These are phyloP conservation scores for Cepphus grylle DNA, from an alignment of 2,113 vertebrate species.

Conservation along the genomic window DNA sequence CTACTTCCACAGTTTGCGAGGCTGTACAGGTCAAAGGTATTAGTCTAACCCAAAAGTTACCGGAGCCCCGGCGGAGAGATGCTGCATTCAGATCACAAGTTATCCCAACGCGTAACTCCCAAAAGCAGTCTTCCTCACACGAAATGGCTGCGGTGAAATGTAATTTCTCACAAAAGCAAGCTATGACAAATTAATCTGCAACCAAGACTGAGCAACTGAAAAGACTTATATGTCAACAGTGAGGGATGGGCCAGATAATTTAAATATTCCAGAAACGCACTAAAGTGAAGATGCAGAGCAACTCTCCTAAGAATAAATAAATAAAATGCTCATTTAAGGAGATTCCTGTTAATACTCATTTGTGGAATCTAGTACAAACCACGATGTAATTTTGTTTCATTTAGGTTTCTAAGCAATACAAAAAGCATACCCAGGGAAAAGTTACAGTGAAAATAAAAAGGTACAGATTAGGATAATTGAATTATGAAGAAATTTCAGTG, in stretches of 20 bases:
- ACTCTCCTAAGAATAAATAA: not conserved
- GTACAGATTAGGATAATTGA: not conserved
- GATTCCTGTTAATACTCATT: not conserved
- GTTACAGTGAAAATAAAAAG: slow-evolving; percentile 2
- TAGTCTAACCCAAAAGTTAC: not conserved
- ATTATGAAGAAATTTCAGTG: not conserved
- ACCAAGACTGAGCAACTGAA: not conserved
- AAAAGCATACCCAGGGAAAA: not conserved
- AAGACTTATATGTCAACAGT: not conserved
- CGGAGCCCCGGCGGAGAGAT: not conserved
- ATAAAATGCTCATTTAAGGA: not conserved
- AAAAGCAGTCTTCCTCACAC: not conserved
- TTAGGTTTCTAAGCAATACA: not conserved
- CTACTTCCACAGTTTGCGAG: not conserved
- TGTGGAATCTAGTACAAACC: not conserved
- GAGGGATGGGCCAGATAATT: not conserved
- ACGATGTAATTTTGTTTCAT: not conserved
- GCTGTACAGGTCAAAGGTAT: not conserved
- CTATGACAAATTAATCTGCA: not conserved
- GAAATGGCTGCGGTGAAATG: not conserved
- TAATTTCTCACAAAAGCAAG: not conserved
- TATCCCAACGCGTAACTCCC: not conserved
- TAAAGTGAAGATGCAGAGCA: not conserved
- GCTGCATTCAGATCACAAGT: not conserved
- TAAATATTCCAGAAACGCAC: not conserved